Conservation (phyloP, 2,797 vertebrate genomes). For the Acomys russatus region DNA sequence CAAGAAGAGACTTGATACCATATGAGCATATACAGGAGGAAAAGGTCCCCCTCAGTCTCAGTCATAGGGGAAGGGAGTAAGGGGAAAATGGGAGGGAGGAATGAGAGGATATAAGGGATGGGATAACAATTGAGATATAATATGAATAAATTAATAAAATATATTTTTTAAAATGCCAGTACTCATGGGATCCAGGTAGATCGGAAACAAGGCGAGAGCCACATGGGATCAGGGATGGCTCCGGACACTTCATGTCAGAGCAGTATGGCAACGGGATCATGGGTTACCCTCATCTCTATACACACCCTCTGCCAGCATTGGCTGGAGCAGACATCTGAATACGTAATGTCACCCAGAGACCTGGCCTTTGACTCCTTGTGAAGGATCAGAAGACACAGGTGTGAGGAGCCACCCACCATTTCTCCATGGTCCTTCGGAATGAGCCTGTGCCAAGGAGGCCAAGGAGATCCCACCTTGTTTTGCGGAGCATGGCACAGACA, state of each 20-base stretch:
- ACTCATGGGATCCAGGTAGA: neutral
- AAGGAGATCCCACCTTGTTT: neutral
- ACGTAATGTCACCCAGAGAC: neutral
- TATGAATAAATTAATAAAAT: too few species aligned
- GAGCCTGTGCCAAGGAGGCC: neutral
- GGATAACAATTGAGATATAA: too few species aligned
- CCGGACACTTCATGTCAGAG: neutral
- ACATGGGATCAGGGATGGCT: accelerated
- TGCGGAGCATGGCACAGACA: accelerated
- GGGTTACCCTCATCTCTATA: neutral
- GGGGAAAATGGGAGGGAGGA: too few species aligned
- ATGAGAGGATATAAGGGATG: too few species aligned
- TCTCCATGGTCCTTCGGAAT: neutral
- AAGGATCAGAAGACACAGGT: neutral
- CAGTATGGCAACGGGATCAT: too few species aligned
- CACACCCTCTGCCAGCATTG: neutral
- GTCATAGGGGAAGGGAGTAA: too few species aligned
- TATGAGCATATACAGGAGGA: too few species aligned
- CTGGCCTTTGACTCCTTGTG: neutral
- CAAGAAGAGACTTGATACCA: too few species aligned
- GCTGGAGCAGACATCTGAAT: neutral
- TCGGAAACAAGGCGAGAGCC: neutral
- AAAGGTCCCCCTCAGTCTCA: too few species aligned
- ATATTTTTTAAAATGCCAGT: neutral
- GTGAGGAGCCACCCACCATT: neutral